A percentile compares a stretch with the other conserved stretches of the same genome.
Evolutionary conservation across 2,113 vertebrate species (phyloP).

Genomic region (Tragelaphus strepsiceros): DNA sequence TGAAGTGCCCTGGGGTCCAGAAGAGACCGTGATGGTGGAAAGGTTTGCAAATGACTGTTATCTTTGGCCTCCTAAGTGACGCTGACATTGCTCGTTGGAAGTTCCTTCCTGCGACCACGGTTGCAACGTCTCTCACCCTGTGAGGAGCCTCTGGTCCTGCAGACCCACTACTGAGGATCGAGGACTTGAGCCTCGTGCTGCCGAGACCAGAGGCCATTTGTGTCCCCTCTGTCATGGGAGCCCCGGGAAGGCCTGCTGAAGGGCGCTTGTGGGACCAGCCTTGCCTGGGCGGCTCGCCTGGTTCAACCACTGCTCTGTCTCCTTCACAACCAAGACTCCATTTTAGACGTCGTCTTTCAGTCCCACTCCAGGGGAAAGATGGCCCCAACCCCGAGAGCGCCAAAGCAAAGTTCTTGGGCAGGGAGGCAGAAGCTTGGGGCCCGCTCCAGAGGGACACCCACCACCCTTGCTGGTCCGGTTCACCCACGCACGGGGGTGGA

Average conservation of each 20-base stretch:
- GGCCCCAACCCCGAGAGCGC: rapidly evolving
- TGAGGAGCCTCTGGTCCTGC: background rate
- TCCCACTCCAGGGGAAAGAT: background rate
- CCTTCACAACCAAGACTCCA: background rate
- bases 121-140: background rate
- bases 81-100: rapidly evolving
- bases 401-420: background rate
- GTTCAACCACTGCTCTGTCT: background rate
- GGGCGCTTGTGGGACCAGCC: background rate
- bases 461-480: background rate
- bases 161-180: background rate
- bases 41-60: rapidly evolving
- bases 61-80: no score
- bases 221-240: background rate
- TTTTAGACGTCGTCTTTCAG: background rate
- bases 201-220: background rate
- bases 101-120: background rate
- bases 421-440: background rate
- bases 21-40: rapidly evolving
- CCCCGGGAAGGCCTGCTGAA: background rate
- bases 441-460: background rate
- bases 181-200: background rate
- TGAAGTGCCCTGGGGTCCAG: background rate
- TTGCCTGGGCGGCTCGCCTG: background rate
- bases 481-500: background rate